Conservation (phyloP, 2,888 invertebrate species). For the Leucophenga maculata region DNA sequence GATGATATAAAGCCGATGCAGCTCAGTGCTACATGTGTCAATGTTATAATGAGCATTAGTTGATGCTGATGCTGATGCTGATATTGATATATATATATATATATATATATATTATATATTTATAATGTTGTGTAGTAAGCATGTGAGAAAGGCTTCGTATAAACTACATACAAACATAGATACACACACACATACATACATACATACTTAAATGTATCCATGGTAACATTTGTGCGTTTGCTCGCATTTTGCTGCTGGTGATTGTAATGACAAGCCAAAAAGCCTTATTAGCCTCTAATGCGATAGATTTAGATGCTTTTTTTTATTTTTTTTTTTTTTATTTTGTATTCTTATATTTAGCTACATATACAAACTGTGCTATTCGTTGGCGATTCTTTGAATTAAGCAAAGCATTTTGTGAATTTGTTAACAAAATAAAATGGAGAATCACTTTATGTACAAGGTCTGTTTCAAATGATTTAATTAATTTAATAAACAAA, state of each 20-base stretch:
- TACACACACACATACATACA: no score
- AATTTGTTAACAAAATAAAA: not conserved
- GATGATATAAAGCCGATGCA: not conserved
- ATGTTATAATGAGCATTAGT: not conserved
- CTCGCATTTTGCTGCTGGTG: not conserved
- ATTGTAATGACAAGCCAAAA: constrained; percentile 17
- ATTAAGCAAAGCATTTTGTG: not conserved
- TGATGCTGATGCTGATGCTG: not conserved
- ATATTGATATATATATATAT: no score
- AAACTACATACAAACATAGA: no score
- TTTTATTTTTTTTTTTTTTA: not conserved
- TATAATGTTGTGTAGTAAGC: not conserved
- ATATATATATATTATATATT: no score
- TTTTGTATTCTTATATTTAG: constrained; percentile 18
- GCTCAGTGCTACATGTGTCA: not conserved
- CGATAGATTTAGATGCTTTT: not conserved
- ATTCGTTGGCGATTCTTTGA: not conserved
- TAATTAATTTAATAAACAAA: no score
- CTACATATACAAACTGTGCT: constrained; percentile 8
- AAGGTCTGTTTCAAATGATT: no score
- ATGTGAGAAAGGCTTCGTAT: no score
- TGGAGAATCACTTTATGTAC: not conserved
- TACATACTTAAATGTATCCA: no score
- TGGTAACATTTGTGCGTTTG: no score
- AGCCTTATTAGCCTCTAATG: constrained; percentile 18